Base-by-base conservation (phyloP, 2,888 invertebrate genomes). In the Dynastes maya region DNA sequence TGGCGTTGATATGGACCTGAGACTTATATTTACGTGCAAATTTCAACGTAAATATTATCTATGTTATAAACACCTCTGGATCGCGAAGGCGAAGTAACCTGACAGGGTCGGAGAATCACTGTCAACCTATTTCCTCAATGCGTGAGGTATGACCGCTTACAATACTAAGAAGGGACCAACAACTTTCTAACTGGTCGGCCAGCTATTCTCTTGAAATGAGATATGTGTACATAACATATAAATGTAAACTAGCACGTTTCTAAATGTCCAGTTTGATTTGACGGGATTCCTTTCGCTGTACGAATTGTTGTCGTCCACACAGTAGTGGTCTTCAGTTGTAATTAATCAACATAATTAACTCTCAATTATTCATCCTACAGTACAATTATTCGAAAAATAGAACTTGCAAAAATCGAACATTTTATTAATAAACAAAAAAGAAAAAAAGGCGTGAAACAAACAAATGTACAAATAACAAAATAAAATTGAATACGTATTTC, bases 161-260 rank as follows among this genome's bases (percentile, higher is more conserved):
- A 82, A 81, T 80, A 78, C 81, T 80, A 80, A 80, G 77, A 71
- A 78, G 81, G 79, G 82, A 79, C 83, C 83, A 85, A 84, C 85
- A 85, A 85, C 84, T 84, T 84, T 85, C 83, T 83, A 85, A 86
- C 86, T 83, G 85, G 85, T 85, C 86, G 86, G 85, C 85, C 85
- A 84, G 83, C 86, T 84, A 85, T 86, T 86, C 86, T 82, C 82
- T 81, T 83, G 84, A 85, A 87, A 86, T 86, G 86, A 86, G 86
- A 86, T 32, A 32, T 32, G 32, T 5, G 5, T 86, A 86, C 86
- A 86, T 86, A 87, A 87, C 85, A 83, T 83, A 83, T 84, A 85
- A 85, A 86, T 86, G 85, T 85, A 85, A 86, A 85, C 85, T 84
- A 84, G 82, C 82, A 81, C 84, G 83, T 84, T 84, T 83, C 83